phyloP scores from a whole-genome alignment of 2,888 invertebrate genomes.

The Diadegma fenestrale region DNA sequence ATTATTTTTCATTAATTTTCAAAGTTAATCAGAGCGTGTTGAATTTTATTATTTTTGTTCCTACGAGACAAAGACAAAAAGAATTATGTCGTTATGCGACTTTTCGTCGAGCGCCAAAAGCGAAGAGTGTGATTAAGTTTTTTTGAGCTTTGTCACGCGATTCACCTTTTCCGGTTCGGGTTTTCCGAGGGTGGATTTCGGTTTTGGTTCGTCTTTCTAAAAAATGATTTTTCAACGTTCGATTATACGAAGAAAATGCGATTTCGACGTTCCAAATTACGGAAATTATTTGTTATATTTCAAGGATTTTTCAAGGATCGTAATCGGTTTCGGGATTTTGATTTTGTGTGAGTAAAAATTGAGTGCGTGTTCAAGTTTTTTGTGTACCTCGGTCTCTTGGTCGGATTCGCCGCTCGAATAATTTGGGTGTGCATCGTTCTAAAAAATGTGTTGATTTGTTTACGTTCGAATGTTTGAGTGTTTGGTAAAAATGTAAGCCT shows the following conservation, averaged over 20 bases:
- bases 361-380: conserved; percentile 14
- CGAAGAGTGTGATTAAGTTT: background rate
- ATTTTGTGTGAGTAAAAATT: background rate
- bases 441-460: conserved; percentile 59
- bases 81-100: background rate
- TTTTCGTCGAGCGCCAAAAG: background rate
- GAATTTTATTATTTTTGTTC: background rate
- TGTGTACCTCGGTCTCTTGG: conserved; percentile 73
- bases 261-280: background rate
- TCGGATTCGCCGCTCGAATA: conserved; percentile 74
- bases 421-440: conserved; percentile 75
- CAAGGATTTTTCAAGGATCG: background rate
- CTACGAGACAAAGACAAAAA: background rate
- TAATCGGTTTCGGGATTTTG: background rate
- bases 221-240: conserved; percentile 48
- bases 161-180: conserved; percentile 76
- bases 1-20: background rate
- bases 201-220: conserved; percentile 74
- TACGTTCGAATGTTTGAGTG: background rate
- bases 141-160: background rate
- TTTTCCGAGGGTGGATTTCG: conserved; percentile 74
- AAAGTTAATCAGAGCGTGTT: background rate
- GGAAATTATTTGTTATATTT: background rate
- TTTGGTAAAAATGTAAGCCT: conserved; percentile 22
- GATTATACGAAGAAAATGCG: background rate